Evolutionary conservation across 2,797 vertebrate genomes (phyloP).

Genomic region (Sebastes oblongus): DNA sequence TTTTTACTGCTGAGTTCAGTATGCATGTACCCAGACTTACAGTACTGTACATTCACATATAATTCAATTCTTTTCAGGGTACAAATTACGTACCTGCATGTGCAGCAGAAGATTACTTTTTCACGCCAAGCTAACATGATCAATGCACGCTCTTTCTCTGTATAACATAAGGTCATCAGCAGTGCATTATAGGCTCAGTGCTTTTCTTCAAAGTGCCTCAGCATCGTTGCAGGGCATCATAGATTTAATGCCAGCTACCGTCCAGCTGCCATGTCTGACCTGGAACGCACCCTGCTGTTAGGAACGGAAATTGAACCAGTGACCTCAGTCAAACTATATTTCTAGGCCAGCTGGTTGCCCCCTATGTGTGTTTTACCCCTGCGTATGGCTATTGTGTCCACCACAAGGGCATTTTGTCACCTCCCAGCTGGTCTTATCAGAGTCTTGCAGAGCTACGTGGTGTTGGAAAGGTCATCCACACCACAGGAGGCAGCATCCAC

Average conservation of each 20-base stretch:
- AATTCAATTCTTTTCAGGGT: background rate
- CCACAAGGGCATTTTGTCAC: conserved; percentile 68
- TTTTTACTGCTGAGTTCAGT: conserved; percentile 26
- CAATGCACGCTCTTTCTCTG: background rate
- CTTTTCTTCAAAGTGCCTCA: conserved; percentile 7
- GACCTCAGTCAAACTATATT: conserved; percentile 53
- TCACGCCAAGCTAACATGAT: background rate
- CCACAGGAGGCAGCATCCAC: conserved; percentile 75
- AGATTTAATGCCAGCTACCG: conserved; percentile 11
- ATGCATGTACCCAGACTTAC: conserved; percentile 8
- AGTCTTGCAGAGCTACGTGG: conserved; percentile 61
- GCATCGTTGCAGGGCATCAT: conserved; percentile 5
- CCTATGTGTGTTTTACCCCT: conserved; percentile 38
- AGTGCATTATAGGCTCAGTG: background rate
- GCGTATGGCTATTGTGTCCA: conserved; percentile 49
- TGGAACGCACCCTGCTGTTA: conserved; percentile 36
- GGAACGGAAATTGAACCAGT: conserved; percentile 38
- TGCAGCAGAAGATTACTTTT: background rate
- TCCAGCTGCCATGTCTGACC: conserved; percentile 30
- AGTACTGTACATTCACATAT: background rate
- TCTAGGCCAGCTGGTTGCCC: conserved; percentile 56
- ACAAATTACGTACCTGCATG: background rate
- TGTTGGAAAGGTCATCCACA: conserved; percentile 78
- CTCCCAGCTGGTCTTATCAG: conserved; percentile 73
- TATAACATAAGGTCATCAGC: background rate